Percentiles rank a stretch among this genome's conserved stretches.
phyloP scores from a whole-genome alignment of 2,888 invertebrate species.

The Drosophila diplacantha region DNA sequence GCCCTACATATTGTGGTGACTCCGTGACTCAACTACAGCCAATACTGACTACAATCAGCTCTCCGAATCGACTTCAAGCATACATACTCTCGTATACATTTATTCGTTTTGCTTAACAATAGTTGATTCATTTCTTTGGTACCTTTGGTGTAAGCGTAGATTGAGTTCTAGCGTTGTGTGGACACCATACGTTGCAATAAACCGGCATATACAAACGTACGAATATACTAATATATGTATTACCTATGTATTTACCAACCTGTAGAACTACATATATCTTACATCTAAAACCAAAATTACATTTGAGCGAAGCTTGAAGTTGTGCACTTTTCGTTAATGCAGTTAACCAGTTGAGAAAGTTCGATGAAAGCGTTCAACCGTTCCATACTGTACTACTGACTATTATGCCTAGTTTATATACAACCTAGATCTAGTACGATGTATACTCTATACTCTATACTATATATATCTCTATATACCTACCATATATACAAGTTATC shows the following conservation, averaged over 20 bases:
- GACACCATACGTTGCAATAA: conserved; percentile 22
- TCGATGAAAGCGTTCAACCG: conserved; percentile 29
- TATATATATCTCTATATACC: conserved; percentile 13
- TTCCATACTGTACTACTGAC: conserved; percentile 33
- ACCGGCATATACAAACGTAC: conserved; percentile 16
- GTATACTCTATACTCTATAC: conserved; percentile 11
- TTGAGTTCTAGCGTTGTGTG: conserved; percentile 39
- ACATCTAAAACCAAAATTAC: not conserved
- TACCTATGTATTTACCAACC: conserved; percentile 40
- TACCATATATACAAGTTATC: conserved; percentile 9
- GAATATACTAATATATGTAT: conserved; percentile 23
- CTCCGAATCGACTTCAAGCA: conserved; percentile 29
- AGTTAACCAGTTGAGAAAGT: conserved; percentile 35
- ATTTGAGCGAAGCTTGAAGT: conserved; percentile 38
- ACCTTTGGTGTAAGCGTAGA: conserved; percentile 40
- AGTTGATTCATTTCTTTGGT: conserved; percentile 26
- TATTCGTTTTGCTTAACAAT: conserved; percentile 34
- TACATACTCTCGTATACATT: conserved; percentile 22
- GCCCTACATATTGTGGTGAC: conserved; percentile 25
- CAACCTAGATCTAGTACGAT: conserved; percentile 35
- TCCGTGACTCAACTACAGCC: no score
- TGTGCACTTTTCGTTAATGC: conserved; percentile 55
- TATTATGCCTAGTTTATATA: conserved; percentile 20
- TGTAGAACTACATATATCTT: conserved; percentile 26
- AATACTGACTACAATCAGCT: conserved; percentile 13